Conservation (phyloP, 2,888 invertebrate species). For the Melanostoma mellinum region DNA sequence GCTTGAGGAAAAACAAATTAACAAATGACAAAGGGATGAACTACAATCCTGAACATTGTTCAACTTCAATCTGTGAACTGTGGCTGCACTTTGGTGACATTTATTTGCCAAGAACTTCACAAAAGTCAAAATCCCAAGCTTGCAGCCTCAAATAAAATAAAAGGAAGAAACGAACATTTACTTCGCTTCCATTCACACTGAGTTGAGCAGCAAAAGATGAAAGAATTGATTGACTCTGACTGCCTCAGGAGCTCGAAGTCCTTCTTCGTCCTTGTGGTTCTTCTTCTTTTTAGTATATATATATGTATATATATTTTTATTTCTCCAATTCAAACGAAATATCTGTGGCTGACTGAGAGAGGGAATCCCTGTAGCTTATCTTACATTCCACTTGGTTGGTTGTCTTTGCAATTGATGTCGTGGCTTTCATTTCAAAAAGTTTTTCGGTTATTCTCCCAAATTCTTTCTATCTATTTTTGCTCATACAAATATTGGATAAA, state of each 20-base stretch:
- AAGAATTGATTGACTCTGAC: constrained; percentile 46
- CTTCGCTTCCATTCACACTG: constrained; percentile 45
- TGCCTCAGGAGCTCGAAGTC: constrained; percentile 38
- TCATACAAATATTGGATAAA: constrained; percentile 38
- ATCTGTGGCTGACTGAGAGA: constrained; percentile 66
- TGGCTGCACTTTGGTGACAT: constrained; percentile 66
- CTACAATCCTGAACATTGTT: constrained; percentile 36
- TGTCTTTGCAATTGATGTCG: constrained; percentile 71
- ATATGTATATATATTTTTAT: constrained; percentile 7
- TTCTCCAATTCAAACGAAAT: constrained; percentile 56
- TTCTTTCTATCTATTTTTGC: constrained; percentile 15
- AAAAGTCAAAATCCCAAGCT: constrained; percentile 45
- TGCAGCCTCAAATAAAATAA: constrained; percentile 13
- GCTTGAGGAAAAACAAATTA: constrained; percentile 36
- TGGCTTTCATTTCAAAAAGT: constrained; percentile 55
- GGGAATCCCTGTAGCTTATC: constrained; percentile 61
- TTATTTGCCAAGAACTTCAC: constrained; percentile 69
- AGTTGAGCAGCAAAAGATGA: constrained; percentile 7
- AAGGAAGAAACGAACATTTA: constrained; percentile 52
- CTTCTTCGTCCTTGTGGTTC: constrained; percentile 17
- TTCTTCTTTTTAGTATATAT: constrained; percentile 7
- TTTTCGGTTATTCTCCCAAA: constrained; percentile 11
- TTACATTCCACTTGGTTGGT: constrained; percentile 68
- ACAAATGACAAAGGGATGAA: constrained; percentile 52
- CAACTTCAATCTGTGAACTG: constrained; percentile 42